phyloP scores from a whole-genome alignment of 1,140 invertebrate species.

The Cataglyphis hispanica region DNA sequence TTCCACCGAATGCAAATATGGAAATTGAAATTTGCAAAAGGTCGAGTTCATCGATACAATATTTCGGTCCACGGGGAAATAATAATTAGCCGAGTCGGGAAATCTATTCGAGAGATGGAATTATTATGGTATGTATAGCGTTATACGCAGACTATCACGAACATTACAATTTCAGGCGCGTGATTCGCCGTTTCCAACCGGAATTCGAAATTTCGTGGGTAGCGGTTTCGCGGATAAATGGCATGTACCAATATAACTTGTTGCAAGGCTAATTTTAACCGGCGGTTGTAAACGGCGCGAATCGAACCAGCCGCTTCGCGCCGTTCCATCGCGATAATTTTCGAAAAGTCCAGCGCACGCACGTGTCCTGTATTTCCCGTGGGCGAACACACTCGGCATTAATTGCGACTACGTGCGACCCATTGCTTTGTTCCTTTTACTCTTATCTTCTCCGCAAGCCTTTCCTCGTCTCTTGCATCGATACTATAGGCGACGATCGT shows the following conservation, averaged over 20 bases:
- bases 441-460: not conserved
- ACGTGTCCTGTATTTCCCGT: constrained; percentile 56
- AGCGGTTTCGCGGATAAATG: constrained; percentile 37
- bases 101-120: constrained; percentile 45
- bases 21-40: constrained; percentile 53
- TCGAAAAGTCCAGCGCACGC: constrained; percentile 44
- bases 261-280: constrained; percentile 60
- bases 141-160: constrained; percentile 39
- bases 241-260: constrained; percentile 61
- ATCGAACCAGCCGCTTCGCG: constrained; percentile 47
- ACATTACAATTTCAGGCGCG: constrained; percentile 57
- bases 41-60: not conserved
- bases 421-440: not conserved
- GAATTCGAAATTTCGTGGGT: constrained; percentile 52
- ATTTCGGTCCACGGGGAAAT: constrained; percentile 12
- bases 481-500: constrained; percentile 70
- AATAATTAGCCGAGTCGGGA: constrained; percentile 52
- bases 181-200: constrained; percentile 49
- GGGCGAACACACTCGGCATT: constrained; percentile 53
- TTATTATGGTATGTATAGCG: constrained; percentile 36
- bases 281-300: constrained; percentile 52
- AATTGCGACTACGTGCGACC: constrained; percentile 51
- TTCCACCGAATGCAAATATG: not conserved
- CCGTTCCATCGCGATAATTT: constrained; percentile 44
- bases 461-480: not conserved